A percentile compares a stretch with the other conserved stretches of the same genome.
Conservation (phyloP, 2,797 vertebrate species). For the Hydrophis major region DNA sequence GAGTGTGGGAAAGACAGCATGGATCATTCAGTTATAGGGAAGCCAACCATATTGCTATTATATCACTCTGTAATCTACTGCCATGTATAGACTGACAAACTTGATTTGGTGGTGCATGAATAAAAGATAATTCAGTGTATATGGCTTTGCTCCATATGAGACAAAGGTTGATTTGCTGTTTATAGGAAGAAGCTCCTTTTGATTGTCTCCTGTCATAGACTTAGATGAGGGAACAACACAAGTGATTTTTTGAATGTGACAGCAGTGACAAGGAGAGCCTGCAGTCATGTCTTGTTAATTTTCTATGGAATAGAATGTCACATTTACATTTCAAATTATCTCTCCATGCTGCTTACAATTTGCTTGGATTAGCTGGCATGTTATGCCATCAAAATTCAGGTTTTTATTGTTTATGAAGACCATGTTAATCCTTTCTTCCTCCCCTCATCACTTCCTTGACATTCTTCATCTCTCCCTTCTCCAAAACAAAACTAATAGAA, state of each 20-base stretch:
- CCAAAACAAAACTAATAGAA: constrained; percentile 8
- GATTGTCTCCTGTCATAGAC: constrained; percentile 63
- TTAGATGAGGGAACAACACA: constrained; percentile 48
- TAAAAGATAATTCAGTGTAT: constrained; percentile 60
- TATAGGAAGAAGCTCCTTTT: constrained; percentile 63
- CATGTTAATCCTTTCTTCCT: constrained; percentile 49
- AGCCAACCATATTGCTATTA: constrained; percentile 15
- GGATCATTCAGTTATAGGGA: background rate
- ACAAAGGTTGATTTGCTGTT: constrained; percentile 57
- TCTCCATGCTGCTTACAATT: constrained; percentile 58
- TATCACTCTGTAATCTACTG: constrained; percentile 24
- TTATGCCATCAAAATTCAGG: constrained; percentile 56
- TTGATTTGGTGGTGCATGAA: constrained; percentile 48
- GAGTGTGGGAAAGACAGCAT: no score
- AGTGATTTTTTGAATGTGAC: constrained; percentile 58
- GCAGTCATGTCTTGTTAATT: constrained; percentile 70
- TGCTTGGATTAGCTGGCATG: constrained; percentile 57
- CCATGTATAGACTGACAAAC: constrained; percentile 43
- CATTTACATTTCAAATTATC: constrained; percentile 73
- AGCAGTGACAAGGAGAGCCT: constrained; percentile 61
- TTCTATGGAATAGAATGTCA: constrained; percentile 67
- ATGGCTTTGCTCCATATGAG: constrained; percentile 54
- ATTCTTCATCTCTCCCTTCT: constrained; percentile 27
- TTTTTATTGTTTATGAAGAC: constrained; percentile 59
- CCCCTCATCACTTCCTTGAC: constrained; percentile 4